Conservation (phyloP, 92 coral and sea anemone species). For the Micromussa lordhowensis region DNA sequence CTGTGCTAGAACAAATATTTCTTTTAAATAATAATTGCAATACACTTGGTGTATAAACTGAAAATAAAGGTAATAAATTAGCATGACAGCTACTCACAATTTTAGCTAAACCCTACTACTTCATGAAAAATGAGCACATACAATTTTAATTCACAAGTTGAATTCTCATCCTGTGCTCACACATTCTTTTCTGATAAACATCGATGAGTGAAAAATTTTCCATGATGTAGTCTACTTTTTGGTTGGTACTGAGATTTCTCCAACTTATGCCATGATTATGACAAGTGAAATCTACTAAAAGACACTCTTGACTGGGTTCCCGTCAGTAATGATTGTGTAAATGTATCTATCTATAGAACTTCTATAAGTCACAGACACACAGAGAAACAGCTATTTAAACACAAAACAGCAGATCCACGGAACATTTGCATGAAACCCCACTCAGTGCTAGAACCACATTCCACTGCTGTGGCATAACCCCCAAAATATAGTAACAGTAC, state of each 20-base stretch:
- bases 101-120: too few relatives aligned
- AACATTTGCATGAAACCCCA: not conserved
- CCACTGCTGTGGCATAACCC: not conserved
- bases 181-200: too few relatives aligned
- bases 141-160: too few relatives aligned
- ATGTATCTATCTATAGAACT: too few relatives aligned
- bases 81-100: not conserved
- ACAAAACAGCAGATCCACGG: not conserved
- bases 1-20: not conserved
- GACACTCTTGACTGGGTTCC: not conserved
- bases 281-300: too few relatives aligned
- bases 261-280: too few relatives aligned
- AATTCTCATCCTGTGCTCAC: too few relatives aligned
- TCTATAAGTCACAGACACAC: not conserved
- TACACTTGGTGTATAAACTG: not conserved
- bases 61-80: not conserved
- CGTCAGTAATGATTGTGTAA: not conserved
- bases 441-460: not conserved
- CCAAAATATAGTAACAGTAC: not conserved
- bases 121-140: too few relatives aligned
- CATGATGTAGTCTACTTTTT: too few relatives aligned
- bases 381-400: not conserved
- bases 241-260: too few relatives aligned
- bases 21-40: not conserved
- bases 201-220: too few relatives aligned